Evolutionary conservation across 2,113 vertebrate genomes (phyloP), one percentile per base, ranked within the genome.

Genomic region (Notarius quadriscutis): DNA sequence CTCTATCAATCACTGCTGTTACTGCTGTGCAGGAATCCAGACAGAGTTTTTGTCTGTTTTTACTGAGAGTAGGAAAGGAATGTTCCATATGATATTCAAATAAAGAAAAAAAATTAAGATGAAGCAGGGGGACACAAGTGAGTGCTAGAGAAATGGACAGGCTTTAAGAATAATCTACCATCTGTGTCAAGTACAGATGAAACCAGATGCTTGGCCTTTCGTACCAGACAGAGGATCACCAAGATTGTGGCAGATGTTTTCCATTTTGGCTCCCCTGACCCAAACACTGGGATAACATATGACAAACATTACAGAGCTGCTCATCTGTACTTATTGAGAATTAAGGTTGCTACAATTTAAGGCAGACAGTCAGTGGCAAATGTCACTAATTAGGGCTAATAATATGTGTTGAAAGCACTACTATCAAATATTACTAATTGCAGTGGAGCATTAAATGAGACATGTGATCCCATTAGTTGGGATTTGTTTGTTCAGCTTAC

Each of bases 241-340:
- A 85, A 58, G 30, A 86, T 62, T 84, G 75, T 78, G 78, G 83
- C 90, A 91, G 87, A 87, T 91, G 90, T 90, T 91, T 89, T 90
- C 83, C 89, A 91, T 90, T 89, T 88, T 90, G 27, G 82, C 58
- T 84, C n/a, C 20, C 15, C 5, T 88, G 69, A 87, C 78, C 78
- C 74, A 84, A 79, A 88, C 69, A 57, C 62, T 71, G 41, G 57
- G 81, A 84, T 71, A 88, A 50, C 77, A 85, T 85, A 88, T 88
- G 81, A 87, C 60, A 87, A 82, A 75, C 88, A 86, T 83, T 89
- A 90, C 83, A 60, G 69, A 75, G 57, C 41, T 74, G 60, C 71
- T 81, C 82, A 88, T 88, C 58, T 86, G 87, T 87, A 80, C 77
- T 25, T 53, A 69, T 60, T 17, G 50, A 87, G 82, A 22, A 48